These are phyloP conservation scores for Lampris megalopsis DNA, from an alignment of 2,113 vertebrate genomes.

Conservation along the genomic window DNA sequence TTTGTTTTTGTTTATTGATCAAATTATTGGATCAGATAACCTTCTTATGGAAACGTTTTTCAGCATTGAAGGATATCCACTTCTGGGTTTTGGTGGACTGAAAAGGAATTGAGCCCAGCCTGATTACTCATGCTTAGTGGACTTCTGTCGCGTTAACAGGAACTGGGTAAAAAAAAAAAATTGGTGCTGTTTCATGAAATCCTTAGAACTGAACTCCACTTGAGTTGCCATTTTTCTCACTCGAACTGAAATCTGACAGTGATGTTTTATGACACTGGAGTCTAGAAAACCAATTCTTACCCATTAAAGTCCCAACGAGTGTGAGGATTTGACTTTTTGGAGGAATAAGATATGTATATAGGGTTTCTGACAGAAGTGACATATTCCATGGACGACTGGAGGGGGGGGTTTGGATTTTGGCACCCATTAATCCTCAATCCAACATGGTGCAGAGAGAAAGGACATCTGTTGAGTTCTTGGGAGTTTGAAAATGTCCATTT, in stretches of 20 bases:
- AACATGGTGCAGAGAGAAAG: not conserved
- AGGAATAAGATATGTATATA: not conserved
- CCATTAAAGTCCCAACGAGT: not conserved
- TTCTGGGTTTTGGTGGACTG: not conserved
- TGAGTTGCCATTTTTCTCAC: conserved; percentile 1
- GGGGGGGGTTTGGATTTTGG: not conserved
- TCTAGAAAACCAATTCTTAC: not conserved
- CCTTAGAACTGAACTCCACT: not conserved
- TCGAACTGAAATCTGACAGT: not conserved
- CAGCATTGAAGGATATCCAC: not conserved
- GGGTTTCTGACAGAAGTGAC: not conserved
- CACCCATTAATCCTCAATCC: not conserved
- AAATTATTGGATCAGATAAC: not conserved
- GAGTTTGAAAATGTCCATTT: not conserved
- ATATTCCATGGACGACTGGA: too few relatives aligned
- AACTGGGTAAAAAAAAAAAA: conserved; percentile 1
- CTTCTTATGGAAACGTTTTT: not conserved
- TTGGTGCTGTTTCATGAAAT: conserved; percentile 8
- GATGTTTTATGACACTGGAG: not conserved
- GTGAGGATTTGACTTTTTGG: not conserved
- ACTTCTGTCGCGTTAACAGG: conserved; percentile 6
- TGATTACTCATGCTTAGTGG: conserved; percentile 1
- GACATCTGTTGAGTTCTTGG: not conserved
- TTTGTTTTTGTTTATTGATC: not conserved
- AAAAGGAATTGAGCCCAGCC: not conserved